Evolutionary conservation across 2,113 vertebrate species (phyloP), one percentile per base, ranked within the genome.

Genomic region (Emydura subglobosa): DNA sequence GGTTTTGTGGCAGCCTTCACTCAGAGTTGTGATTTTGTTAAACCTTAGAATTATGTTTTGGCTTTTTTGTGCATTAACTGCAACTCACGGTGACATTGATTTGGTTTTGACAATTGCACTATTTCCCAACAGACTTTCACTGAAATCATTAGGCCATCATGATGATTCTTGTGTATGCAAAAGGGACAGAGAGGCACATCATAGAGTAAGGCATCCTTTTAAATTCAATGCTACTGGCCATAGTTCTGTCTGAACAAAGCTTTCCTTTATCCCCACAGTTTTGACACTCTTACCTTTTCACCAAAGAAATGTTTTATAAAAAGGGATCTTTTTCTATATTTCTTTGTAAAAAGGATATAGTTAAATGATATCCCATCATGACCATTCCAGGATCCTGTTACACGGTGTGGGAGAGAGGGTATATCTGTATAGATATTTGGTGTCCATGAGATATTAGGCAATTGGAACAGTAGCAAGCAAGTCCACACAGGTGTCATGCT

Each of bases 181-280:
- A 44, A 59, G 49, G 6, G 24, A 85, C 81, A 79, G 31, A 22
- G 44, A 87, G 17, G 12, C 0, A 0, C 61, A 80, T 61, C 39
- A 25, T 4, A 24, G 17, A 25, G 31, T 1, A 0, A 82, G 55
- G 29, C 49, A 87, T 10, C 42, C 0, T 0, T 61, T 79, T 44
- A 21, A 50, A 83, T 54, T 81, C 50, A 10, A 2, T 4, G 0
- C 88, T 88, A 85, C 82, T 93, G 76, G 16, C 78, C 24, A 6
- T 57, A 7, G 0, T 59, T 79, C 7, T 78, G 27, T 68, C 44
- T 16, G 74, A 54, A 68, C 34, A 19, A 68, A 13, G 76, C 72
- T 65, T 19, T 14, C 82, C 61, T 88, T 9, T 16, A 55, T 31
- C n/a, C 31, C 16, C 16, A 1, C 44, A 55, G 10, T 21, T 27